Base-by-base conservation (phyloP, 2,113 vertebrate species). In the Spizaetus ornatus region DNA sequence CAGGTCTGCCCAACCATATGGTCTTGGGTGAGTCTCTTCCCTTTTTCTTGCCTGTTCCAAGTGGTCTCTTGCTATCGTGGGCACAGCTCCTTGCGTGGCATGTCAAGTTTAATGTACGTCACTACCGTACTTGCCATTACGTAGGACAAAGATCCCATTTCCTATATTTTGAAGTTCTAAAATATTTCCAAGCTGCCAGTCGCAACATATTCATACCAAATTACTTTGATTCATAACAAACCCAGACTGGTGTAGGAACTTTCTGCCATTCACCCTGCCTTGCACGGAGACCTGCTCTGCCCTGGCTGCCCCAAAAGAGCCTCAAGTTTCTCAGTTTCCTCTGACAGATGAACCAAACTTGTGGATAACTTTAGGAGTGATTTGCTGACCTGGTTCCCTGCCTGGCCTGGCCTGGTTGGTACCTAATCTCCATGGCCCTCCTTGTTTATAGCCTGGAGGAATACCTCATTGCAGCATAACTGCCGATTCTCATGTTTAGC, bases 81-180 rank as follows among this genome's bases (percentile, higher is more conserved):
- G 27, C 12, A 11, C 34, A 31, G 59, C 16, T 56, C 4, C n/a
- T 23, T 13, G 18, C 15, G 0, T 4, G 31, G 18, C 10, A 56
- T 0, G 1, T 9, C 6, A 48, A 32, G 14, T 62, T 66, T 42
- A 29, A 55, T 2, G 15, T 9, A 0, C 0, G 4, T 4, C n/a
- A n/a, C 47, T 27, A 1, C 63, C 25, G 40, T 7, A 5, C n/a
- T 16, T 52, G n/a, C 14, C 26, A 10, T 7, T 2, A 16, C 1
- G 0, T 3, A 32, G 32, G 53, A 16, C 5, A 9, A 52, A 76
- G 43, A 42, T 22, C 25, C 19, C 1, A 0, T 42, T 32, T 56
- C 71, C 67, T n/a, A 1, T 9, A 16, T 8, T n/a, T 47, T 43
- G 13, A 40, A 67, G 13, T 20, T 73, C 67, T 36, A 11, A 55